Evolutionary conservation across 2,113 vertebrate species (phyloP).

Genomic region (Vimba vimba): DNA sequence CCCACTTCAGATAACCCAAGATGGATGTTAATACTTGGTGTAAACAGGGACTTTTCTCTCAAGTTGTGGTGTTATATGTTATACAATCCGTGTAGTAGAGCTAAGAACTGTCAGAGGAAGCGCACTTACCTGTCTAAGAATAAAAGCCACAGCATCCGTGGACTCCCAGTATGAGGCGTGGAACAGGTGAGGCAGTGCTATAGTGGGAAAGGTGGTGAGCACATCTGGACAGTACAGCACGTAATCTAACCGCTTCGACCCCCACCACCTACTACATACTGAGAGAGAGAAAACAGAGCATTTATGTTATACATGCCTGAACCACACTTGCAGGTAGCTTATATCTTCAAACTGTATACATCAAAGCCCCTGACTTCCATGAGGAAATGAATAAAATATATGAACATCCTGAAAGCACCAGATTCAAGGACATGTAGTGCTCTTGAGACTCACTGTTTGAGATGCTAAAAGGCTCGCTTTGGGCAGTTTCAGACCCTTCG

Average conservation of each 20-base stretch:
- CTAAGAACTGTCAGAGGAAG: too few species aligned
- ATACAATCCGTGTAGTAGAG: neutral
- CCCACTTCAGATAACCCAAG: neutral
- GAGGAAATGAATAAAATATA: neutral
- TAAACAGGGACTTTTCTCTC: neutral
- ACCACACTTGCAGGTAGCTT: neutral
- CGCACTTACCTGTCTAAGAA: slow-evolving; percentile 82
- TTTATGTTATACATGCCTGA: neutral
- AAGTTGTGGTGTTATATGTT: neutral
- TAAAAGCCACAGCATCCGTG: slow-evolving; percentile 84
- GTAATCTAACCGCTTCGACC: slow-evolving; percentile 84
- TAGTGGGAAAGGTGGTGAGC: slow-evolving; percentile 84
- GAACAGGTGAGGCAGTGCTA: slow-evolving; percentile 86
- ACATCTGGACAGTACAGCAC: slow-evolving; percentile 85
- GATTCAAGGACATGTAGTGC: neutral
- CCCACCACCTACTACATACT: slow-evolving; percentile 86
- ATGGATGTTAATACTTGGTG: neutral
- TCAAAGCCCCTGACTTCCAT: neutral
- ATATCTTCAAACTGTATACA: neutral
- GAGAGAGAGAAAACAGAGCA: neutral
- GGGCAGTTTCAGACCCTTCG: neutral
- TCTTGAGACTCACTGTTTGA: slow-evolving; percentile 47
- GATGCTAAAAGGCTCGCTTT: slow-evolving; percentile 30
- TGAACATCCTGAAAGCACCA: neutral
- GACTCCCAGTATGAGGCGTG: slow-evolving; percentile 91